A percentile compares a stretch with the other conserved stretches of the same genome.
These are phyloP conservation scores for Drosophila seguyi DNA, from an alignment of 1,140 invertebrate species.

Conservation along the genomic window DNA sequence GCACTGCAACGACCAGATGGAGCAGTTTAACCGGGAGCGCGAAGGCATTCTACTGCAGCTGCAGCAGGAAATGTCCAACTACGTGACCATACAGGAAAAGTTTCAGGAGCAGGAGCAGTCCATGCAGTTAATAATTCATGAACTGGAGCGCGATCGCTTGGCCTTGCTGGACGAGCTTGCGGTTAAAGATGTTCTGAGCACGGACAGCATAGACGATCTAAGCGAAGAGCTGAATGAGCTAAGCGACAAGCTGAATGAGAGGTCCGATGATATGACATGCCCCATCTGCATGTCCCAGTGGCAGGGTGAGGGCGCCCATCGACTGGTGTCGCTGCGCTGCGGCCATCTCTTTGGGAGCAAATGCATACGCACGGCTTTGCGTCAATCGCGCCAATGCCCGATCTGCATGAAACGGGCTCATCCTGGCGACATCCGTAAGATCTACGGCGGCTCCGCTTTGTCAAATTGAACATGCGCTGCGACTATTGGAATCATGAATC, in stretches of 20 bases:
- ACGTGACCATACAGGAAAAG: constrained; percentile 26
- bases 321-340: constrained; percentile 11
- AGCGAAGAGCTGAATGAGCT: constrained; percentile 10
- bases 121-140: constrained; percentile 22
- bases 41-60: constrained; percentile 14
- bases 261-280: neutral
- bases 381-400: neutral
- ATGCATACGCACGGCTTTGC: constrained; percentile 3
- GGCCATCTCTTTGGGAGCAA: constrained; percentile 20
- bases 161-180: constrained; percentile 4
- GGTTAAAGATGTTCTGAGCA: neutral
- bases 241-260: neutral
- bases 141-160: constrained; percentile 7
- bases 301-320: constrained; percentile 7
- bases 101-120: constrained; percentile 14
- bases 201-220: constrained; percentile 11
- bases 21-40: constrained; percentile 16
- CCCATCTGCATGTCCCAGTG: constrained; percentile 5
- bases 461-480: neutral
- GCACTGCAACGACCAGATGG: neutral
- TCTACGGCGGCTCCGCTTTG: constrained; percentile 2
- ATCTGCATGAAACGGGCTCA: constrained; percentile 19
- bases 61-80: constrained; percentile 20
- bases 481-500: neutral
- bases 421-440: constrained; percentile 14